phyloP scores from a whole-genome alignment of 2,113 vertebrate genomes.

The Sinocyclocheilus anshuiensis region DNA sequence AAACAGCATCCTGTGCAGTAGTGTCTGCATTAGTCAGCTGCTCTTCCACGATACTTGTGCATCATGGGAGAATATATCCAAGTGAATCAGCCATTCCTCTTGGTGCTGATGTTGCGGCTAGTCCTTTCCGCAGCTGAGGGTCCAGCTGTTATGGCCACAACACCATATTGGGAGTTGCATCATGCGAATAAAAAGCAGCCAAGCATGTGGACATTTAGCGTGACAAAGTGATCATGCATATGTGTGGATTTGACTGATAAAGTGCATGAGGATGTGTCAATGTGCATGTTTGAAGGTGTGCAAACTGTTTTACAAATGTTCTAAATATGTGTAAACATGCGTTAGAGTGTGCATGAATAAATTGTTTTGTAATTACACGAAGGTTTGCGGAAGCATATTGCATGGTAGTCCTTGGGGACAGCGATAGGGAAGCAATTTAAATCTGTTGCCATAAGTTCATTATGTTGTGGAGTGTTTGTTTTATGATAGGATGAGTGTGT shows the following conservation, averaged over 20 bases:
- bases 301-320: background rate
- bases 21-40: conserved; percentile 13
- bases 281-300: background rate
- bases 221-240: conserved; percentile 5
- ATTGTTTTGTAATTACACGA: background rate
- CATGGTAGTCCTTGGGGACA: conserved; percentile 38
- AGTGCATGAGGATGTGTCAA: background rate
- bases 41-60: background rate
- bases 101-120: conserved; percentile 44
- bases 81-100: conserved; percentile 33
- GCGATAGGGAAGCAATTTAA: conserved; percentile 49
- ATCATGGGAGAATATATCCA: conserved; percentile 4
- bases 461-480: conserved; percentile 52
- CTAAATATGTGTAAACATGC: conserved; percentile 7
- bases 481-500: conserved; percentile 46
- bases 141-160: conserved; percentile 46
- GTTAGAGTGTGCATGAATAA: conserved; percentile 25
- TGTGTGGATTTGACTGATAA: background rate
- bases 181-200: conserved; percentile 4
- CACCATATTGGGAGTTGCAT: conserved; percentile 29
- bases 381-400: conserved; percentile 37
- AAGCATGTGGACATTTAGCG: background rate
- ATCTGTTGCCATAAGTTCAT: conserved; percentile 54
- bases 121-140: conserved; percentile 39
- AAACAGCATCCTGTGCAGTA: background rate